phyloP scores from a whole-genome alignment of 2,113 vertebrate species.

The Rhinoptilus africanus region DNA sequence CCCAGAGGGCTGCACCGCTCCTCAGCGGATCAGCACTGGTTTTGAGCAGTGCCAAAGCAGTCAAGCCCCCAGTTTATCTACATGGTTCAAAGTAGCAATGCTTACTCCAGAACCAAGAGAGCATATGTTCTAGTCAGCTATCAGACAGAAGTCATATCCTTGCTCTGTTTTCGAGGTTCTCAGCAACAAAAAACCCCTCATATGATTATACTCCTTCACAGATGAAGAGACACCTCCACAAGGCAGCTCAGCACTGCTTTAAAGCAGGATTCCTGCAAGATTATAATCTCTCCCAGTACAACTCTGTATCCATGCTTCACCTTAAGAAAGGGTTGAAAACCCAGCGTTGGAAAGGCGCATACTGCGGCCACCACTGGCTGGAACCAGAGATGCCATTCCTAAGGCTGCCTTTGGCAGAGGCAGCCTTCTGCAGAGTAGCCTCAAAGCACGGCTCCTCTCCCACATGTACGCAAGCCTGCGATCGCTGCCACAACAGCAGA shows the following conservation, averaged over 20 bases:
- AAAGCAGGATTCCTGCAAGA: background rate
- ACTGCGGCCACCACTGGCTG: background rate
- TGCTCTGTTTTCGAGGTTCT: background rate
- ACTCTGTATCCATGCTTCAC: background rate
- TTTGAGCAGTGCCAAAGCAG: background rate
- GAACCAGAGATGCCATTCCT: background rate
- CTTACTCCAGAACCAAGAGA: background rate
- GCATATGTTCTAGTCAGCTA: background rate
- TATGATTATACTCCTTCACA: background rate
- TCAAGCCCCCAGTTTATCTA: background rate
- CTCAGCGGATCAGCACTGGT: accelerated
- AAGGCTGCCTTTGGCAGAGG: background rate
- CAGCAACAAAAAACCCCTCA: background rate
- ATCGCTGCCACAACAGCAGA: background rate
- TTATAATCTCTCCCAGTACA: too few relatives aligned
- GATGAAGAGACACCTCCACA: background rate
- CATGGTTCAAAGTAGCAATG: background rate
- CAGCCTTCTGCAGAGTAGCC: background rate
- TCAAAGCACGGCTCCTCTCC: background rate
- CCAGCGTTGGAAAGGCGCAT: background rate
- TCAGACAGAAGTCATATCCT: background rate
- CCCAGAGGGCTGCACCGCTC: background rate
- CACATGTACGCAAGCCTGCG: background rate
- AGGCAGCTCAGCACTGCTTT: background rate
- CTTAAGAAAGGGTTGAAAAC: background rate